These are phyloP conservation scores for Geococcyx californianus DNA, from an alignment of 2,113 vertebrate species.

Conservation along the genomic window DNA sequence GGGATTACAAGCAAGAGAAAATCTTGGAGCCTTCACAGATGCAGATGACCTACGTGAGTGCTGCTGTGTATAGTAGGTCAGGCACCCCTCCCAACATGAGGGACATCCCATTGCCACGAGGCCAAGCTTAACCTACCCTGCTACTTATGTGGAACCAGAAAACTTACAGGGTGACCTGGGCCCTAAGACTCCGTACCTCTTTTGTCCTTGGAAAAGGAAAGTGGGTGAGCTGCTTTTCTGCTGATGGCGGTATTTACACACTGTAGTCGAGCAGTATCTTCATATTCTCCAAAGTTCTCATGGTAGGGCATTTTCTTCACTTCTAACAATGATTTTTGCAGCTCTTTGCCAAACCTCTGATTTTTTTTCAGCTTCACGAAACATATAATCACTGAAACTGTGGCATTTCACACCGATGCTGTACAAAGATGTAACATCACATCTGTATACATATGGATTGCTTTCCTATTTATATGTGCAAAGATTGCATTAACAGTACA, in stretches of 20 bases:
- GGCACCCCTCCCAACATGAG: conserved; percentile 4
- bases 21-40: conserved; percentile 55
- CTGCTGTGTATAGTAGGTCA: not conserved
- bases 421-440: not conserved
- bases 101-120: not conserved
- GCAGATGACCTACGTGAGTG: not conserved
- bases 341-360: not conserved
- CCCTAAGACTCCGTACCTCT: not conserved
- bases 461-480: not conserved
- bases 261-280: not conserved
- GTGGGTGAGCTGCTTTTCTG: not conserved
- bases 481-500: not conserved
- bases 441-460: not conserved
- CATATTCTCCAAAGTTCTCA: not conserved
- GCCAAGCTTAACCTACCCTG: not conserved
- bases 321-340: not conserved
- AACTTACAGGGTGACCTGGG: not conserved
- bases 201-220: not conserved
- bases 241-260: not conserved
- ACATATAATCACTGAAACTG: not conserved
- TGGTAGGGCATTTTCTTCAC: not conserved
- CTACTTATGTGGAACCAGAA: conserved; percentile 16
- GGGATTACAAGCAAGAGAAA: conserved; percentile 42
- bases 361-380: not conserved
- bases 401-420: not conserved